Percentiles rank a stretch among this genome's conserved stretches.
Evolutionary conservation across 2,113 vertebrate genomes (phyloP).

Genomic region (Apteryx mantelli): DNA sequence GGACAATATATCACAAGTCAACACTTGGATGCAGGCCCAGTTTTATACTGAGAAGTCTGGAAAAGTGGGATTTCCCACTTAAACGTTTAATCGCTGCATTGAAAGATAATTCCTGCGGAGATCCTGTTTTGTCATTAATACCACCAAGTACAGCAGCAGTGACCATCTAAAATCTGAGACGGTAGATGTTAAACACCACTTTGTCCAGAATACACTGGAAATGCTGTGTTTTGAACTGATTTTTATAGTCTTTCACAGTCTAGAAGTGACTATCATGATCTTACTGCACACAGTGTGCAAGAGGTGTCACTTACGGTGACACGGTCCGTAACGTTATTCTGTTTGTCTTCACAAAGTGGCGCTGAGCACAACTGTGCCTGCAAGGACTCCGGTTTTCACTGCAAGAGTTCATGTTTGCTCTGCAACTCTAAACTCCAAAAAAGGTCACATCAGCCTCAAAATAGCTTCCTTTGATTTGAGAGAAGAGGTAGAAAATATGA

Average conservation of each 20-base stretch:
- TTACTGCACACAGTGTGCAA: rapidly evolving
- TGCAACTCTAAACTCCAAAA: background rate
- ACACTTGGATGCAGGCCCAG: background rate
- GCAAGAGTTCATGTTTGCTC: background rate
- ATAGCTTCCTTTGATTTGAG: background rate
- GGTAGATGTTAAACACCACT: background rate
- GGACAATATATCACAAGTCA: rapidly evolving
- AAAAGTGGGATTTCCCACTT: background rate
- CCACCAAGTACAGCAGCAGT: rapidly evolving
- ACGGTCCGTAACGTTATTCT: rapidly evolving
- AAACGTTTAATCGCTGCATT: background rate
- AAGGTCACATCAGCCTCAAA: background rate
- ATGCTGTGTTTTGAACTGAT: rapidly evolving
- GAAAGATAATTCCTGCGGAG: background rate
- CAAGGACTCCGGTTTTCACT: rapidly evolving
- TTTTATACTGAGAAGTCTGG: background rate
- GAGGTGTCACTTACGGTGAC: background rate
- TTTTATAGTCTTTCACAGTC: background rate
- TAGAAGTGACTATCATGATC: rapidly evolving
- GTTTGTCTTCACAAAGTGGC: rapidly evolving
- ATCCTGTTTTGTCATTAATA: too few species aligned
- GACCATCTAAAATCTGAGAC: rapidly evolving
- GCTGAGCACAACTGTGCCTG: rapidly evolving
- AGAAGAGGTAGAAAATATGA: background rate
- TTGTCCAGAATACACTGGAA: background rate